A percentile compares a stretch with the other conserved stretches of the same genome.
These are phyloP conservation scores for Sander vitreus DNA, from an alignment of 2,113 vertebrate species.

Conservation along the genomic window DNA sequence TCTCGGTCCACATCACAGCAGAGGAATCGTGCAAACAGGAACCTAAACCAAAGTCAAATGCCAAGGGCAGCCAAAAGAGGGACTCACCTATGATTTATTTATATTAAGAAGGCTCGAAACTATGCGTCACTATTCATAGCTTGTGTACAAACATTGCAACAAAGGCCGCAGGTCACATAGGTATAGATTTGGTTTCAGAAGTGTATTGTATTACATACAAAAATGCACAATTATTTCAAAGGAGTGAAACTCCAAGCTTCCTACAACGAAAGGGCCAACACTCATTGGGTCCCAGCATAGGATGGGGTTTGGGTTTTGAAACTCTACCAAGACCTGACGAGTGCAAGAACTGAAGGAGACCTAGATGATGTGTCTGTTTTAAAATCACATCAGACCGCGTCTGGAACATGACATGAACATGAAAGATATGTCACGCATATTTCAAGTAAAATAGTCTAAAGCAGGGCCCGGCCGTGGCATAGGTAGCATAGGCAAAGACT, in stretches of 20 bases:
- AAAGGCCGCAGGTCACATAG: slow-evolving; percentile 44
- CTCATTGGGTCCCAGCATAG: neutral
- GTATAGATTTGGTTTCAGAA: neutral
- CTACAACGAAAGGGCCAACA: neutral
- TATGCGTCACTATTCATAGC: slow-evolving; percentile 13
- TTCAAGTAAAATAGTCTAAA: no score
- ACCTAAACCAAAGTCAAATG: slow-evolving; percentile 77
- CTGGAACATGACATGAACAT: neutral
- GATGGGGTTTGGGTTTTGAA: neutral
- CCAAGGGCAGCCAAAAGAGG: slow-evolving; percentile 57
- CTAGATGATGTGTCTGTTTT: neutral
- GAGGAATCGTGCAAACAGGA: slow-evolving; percentile 60
- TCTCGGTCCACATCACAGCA: slow-evolving; percentile 82
- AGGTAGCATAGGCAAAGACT: no score
- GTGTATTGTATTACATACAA: no score
- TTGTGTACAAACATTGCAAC: neutral
- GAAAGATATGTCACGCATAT: neutral
- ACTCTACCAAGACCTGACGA: neutral
- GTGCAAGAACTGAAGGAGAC: neutral
- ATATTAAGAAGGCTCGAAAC: slow-evolving; percentile 47
- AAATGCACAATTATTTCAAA: neutral
- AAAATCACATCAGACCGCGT: slow-evolving; percentile 5
- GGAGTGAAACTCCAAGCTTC: neutral
- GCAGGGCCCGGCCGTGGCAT: no score
- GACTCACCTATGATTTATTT: slow-evolving; percentile 75